Evolutionary conservation across 2,888 invertebrate genomes (phyloP).

Genomic region (Volucella inanis): DNA sequence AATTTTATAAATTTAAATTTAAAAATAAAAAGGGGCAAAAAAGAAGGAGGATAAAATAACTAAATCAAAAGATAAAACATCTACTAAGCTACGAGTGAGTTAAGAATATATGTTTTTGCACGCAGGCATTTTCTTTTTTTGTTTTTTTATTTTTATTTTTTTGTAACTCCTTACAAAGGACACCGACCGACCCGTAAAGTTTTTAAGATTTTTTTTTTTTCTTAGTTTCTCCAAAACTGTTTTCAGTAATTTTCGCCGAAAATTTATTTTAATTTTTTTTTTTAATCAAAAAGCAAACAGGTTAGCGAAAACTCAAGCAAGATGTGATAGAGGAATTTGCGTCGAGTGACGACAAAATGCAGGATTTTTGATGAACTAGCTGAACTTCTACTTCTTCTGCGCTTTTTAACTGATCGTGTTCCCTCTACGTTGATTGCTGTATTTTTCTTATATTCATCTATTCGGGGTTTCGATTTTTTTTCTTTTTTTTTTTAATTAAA

Average conservation of each 20-base stretch:
- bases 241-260: slow-evolving; percentile 59
- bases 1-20: neutral
- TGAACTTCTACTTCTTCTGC: slow-evolving; percentile 25
- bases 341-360: slow-evolving; percentile 34
- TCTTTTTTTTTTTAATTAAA: slow-evolving; percentile 15
- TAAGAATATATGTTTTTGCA: slow-evolving; percentile 49
- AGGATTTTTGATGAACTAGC: slow-evolving; percentile 37
- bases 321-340: slow-evolving; percentile 24
- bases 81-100: slow-evolving; percentile 56
- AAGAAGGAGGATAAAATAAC: neutral
- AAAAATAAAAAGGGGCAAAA: neutral
- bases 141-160: slow-evolving; percentile 20
- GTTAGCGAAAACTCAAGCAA: slow-evolving; percentile 64
- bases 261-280: slow-evolving; percentile 35
- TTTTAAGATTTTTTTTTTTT: slow-evolving; percentile 17
- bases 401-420: slow-evolving; percentile 23
- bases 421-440: slow-evolving; percentile 10
- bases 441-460: slow-evolving; percentile 36
- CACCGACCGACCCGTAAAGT: slow-evolving; percentile 55
- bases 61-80: slow-evolving; percentile 56
- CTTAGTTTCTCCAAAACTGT: slow-evolving; percentile 33
- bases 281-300: slow-evolving; percentile 49
- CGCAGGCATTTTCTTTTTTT: slow-evolving; percentile 20
- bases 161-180: slow-evolving; percentile 51
- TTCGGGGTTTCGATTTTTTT: slow-evolving; percentile 14